A percentile compares a stretch with the other conserved stretches of the same genome.
Conservation (phyloP, 2,113 vertebrate species). For the Centropristis striata region DNA sequence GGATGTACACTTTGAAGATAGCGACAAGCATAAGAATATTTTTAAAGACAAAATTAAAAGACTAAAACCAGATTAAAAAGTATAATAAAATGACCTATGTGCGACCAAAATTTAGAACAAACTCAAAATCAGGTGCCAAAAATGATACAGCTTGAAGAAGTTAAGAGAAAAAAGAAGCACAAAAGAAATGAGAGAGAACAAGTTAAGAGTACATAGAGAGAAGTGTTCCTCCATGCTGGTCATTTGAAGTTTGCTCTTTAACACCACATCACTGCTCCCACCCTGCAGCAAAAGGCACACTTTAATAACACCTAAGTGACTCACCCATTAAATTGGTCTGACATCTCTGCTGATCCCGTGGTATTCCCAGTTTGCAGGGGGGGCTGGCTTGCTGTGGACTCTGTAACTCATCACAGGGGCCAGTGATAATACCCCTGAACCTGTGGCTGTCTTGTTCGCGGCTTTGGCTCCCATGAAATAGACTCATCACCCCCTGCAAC, state of each 20-base stretch:
- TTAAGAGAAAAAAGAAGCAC: neutral
- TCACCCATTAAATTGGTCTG: constrained; percentile 84
- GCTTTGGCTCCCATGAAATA: constrained; percentile 93
- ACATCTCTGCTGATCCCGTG: constrained; percentile 74
- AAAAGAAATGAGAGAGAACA: constrained; percentile 28
- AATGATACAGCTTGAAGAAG: neutral
- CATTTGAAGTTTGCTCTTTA: constrained; percentile 75
- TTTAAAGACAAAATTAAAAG: neutral
- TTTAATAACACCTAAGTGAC: constrained; percentile 81
- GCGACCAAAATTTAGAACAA: neutral
- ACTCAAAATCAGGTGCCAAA: neutral
- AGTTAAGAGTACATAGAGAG: neutral
- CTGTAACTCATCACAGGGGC: constrained; percentile 77
- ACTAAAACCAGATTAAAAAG: neutral
- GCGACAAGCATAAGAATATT: no score
- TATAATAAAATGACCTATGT: neutral
- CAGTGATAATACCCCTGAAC: constrained; percentile 81
- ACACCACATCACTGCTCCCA: constrained; percentile 63
- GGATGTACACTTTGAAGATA: no score
- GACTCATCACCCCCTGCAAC: constrained; percentile 94
- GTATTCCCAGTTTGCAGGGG: constrained; percentile 73
- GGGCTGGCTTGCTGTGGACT: constrained; percentile 56
- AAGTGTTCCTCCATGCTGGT: constrained; percentile 43
- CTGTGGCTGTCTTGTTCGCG: constrained; percentile 76
- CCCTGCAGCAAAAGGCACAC: constrained; percentile 65